Percentiles rank a stretch among this genome's conserved stretches.
phyloP scores from a whole-genome alignment of 2,888 invertebrate species.

The Pedicia rivosa region DNA sequence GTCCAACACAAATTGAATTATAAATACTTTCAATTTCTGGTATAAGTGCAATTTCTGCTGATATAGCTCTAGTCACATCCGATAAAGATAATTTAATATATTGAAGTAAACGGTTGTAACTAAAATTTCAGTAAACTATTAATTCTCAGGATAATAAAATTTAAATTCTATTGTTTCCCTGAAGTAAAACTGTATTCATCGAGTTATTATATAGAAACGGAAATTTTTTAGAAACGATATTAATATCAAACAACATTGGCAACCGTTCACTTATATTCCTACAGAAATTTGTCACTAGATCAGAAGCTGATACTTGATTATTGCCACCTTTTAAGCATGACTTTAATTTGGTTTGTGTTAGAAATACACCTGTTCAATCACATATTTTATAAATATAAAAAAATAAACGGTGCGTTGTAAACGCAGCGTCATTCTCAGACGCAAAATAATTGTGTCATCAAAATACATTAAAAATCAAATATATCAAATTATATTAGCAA shows the following conservation, averaged over 20 bases:
- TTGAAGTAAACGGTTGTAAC: constrained; percentile 50
- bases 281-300: constrained; percentile 48
- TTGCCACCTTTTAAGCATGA: constrained; percentile 33
- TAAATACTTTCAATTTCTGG: constrained; percentile 66
- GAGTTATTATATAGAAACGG: constrained; percentile 79
- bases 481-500: no score
- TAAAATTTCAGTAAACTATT: constrained; percentile 14
- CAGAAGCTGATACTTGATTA: constrained; percentile 39
- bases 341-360: constrained; percentile 57
- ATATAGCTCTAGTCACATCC: constrained; percentile 64
- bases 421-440: no score
- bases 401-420: no score
- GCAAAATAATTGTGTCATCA: no score
- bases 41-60: constrained; percentile 81
- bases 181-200: constrained; percentile 80
- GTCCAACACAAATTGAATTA: constrained; percentile 58
- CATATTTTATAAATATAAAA: no score
- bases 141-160: constrained; percentile 1
- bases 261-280: constrained; percentile 51
- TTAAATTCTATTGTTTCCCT: constrained; percentile 25
- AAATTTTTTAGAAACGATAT: constrained; percentile 46
- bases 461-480: no score
- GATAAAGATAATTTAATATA: constrained; percentile 54
- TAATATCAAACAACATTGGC: constrained; percentile 53
- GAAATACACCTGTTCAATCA: no score